Conservation (phyloP, 2,797 vertebrate genomes). For the Crenichthys baileyi region DNA sequence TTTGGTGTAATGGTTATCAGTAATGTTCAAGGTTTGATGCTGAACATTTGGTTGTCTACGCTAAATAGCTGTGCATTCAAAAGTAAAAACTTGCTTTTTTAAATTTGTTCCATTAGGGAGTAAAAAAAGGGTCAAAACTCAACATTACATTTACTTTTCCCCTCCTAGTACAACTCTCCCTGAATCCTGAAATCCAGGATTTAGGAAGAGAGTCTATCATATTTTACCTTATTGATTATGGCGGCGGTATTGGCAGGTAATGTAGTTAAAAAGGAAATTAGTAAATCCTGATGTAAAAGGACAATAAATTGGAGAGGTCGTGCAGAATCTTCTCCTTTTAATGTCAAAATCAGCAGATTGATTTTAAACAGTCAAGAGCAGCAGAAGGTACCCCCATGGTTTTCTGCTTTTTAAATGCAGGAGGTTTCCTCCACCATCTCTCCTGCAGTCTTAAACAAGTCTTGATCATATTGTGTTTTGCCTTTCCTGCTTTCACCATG, state of each 20-base stretch:
- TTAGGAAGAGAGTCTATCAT: background rate
- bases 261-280: constrained; percentile 16
- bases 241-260: background rate
- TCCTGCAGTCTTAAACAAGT: constrained; percentile 10
- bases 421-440: constrained; percentile 11
- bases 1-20: background rate
- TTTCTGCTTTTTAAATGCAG: constrained; percentile 10
- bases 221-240: background rate
- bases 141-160: background rate
- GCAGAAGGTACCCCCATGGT: background rate
- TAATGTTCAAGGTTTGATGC: constrained; percentile 2
- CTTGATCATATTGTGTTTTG: constrained; percentile 5
- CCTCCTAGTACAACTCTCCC: background rate
- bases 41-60: constrained; percentile 1
- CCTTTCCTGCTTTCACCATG: background rate
- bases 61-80: background rate
- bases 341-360: constrained; percentile 3
- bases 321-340: background rate
- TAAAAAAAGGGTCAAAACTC: background rate
- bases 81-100: background rate
- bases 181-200: too few relatives aligned
- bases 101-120: background rate
- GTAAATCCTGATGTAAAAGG: background rate
- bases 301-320: background rate
- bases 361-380: constrained; percentile 20